These are phyloP conservation scores for Rhea pennata DNA, from an alignment of 2,113 vertebrate genomes.

Conservation along the genomic window DNA sequence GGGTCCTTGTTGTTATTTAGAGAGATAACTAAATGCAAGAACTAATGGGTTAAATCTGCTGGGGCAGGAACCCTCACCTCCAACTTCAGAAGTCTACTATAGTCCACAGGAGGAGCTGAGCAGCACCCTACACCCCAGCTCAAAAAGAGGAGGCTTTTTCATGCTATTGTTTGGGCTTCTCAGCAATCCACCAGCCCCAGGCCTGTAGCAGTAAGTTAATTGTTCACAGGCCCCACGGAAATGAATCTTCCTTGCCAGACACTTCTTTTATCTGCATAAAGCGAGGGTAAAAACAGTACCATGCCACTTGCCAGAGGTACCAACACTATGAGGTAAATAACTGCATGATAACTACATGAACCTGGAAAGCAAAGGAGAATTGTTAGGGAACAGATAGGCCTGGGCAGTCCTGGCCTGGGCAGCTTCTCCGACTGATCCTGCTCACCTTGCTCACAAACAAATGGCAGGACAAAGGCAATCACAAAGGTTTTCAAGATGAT, in stretches of 20 bases:
- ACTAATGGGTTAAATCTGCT: neutral
- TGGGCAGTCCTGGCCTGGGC: neutral
- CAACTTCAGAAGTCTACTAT: neutral
- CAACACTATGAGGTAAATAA: neutral
- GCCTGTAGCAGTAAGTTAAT: neutral
- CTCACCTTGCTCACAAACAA: neutral
- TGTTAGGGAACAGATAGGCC: neutral
- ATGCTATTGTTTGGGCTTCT: neutral
- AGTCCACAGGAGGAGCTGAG: neutral
- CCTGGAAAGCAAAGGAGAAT: neutral
- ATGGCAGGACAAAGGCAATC: neutral
- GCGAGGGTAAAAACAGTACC: neutral
- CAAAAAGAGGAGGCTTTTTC: neutral
- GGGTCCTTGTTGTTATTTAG: neutral
- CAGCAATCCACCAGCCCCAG: neutral
- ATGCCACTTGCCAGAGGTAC: rapidly evolving
- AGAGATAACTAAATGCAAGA: neutral
- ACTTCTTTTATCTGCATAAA: neutral
- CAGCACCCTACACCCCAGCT: neutral
- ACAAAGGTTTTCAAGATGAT: neutral
- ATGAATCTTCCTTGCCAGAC: neutral
- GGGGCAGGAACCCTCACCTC: neutral
- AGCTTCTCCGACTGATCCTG: neutral
- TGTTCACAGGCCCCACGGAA: neutral
- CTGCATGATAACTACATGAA: neutral